Conservation (phyloP, 2,888 invertebrate genomes). For the Cephus rjabovi region DNA sequence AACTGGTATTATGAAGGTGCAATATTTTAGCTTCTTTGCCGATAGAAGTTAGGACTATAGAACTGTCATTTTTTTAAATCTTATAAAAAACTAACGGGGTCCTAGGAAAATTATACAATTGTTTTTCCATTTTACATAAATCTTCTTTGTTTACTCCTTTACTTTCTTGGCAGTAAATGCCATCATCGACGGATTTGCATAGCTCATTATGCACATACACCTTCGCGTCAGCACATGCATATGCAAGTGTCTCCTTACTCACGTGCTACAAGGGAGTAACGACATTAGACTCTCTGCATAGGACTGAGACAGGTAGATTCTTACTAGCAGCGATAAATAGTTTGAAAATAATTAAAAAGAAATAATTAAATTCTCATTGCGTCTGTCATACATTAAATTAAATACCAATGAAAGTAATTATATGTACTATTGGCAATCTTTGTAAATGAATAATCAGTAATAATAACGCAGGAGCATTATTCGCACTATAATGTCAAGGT, state of each 20-base stretch:
- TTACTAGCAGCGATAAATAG: not conserved
- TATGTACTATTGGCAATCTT: not conserved
- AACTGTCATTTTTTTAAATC: not conserved
- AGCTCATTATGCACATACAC: slow-evolving; percentile 13
- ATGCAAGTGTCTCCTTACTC: not conserved
- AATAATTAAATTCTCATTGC: not conserved
- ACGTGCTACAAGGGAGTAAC: slow-evolving; percentile 4
- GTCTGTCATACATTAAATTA: not conserved
- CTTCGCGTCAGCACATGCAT: not conserved
- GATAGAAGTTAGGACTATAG: not conserved
- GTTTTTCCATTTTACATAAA: not conserved
- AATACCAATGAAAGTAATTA: not conserved
- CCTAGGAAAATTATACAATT: not conserved
- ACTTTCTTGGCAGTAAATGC: slow-evolving; percentile 9
- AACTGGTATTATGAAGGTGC: not conserved
- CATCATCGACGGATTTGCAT: slow-evolving; percentile 18
- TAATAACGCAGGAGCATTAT: not conserved
- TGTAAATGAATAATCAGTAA: not conserved
- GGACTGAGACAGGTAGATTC: not conserved
- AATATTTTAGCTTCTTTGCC: not conserved
- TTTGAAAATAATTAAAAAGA: not conserved
- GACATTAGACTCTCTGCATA: slow-evolving; percentile 6
- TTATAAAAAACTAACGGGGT: not conserved
- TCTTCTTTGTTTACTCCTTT: not conserved
- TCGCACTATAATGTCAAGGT: not conserved